Evolutionary conservation across 2,888 invertebrate genomes (phyloP), one percentile per base, ranked within the genome.

Genomic region (Folsomia manolachei): DNA sequence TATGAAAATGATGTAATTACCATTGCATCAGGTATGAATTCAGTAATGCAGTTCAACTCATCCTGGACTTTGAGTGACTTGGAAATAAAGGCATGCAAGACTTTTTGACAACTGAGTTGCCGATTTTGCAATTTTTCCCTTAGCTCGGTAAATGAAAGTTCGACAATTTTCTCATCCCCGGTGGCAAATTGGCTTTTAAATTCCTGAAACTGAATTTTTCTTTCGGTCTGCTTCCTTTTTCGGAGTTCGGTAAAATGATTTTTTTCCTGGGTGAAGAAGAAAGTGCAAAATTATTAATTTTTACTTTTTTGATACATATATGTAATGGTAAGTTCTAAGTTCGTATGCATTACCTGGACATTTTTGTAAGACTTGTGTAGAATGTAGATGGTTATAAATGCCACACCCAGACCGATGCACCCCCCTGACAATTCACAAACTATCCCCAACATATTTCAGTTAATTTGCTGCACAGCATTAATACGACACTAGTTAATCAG

Each of bases 11-110:
- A n/a, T n/a, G 4, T 9, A 39, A 39, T 19, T 67, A 74, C 76
- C 63, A 71, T 66, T 2, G 82, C 82, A 63, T 80, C 77, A 0
- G 74, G 71, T 23, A 82, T 75, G 63, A 81, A 82, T 65, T 82
- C 82, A 11, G 80, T 78, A 14, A 82, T 72, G 65, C 82, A 82
- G 74, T 82, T 83, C 70, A 74, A 75, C 73, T 79, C 75, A 63
- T 77, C 70, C 19, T 78, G 76, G 1, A 80, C 79, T 61, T 75
- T 63, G 11, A 82, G 25, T 9, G 82, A 77, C 75, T 82, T 77
- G 1, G 70, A 69, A 9, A 73, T 65, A 63, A 70, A 79, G 11
- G 78, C 77, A 7, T 61, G 53, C 1, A 79, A 61, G 11, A 78
- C 79, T 53, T 76, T 11, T 9, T 27, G 66, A 1, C 74, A 72